Evolutionary conservation across 2,797 vertebrate species (phyloP).

Genomic region (Onychomys arenicola): DNA sequence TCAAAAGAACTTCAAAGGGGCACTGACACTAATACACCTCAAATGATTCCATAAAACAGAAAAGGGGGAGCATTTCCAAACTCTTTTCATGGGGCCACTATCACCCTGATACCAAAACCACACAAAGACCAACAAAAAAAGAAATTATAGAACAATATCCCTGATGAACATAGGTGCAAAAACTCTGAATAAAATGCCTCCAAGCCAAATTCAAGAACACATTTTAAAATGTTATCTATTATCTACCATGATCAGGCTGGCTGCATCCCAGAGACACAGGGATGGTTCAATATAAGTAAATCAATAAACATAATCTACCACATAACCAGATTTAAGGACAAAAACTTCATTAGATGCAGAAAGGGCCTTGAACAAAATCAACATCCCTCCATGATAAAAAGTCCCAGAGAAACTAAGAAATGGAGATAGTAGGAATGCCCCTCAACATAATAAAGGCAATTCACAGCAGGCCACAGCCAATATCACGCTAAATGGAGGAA

Average conservation of each 20-base stretch:
- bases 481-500: not conserved
- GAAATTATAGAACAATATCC: not conserved
- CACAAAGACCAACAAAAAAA: not conserved
- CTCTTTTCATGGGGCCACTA: not conserved
- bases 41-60: too few relatives aligned
- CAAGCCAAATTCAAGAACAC: not conserved
- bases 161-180: not conserved
- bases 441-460: not conserved
- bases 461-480: not conserved
- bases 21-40: not conserved
- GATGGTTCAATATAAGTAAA: not conserved
- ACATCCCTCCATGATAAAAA: not conserved
- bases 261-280: not conserved
- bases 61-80: not conserved
- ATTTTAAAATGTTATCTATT: not conserved
- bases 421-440: too few relatives aligned
- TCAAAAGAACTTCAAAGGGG: not conserved
- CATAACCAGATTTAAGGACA: not conserved
- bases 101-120: not conserved
- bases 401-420: not conserved
- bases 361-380: not conserved
- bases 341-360: not conserved
- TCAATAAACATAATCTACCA: not conserved
- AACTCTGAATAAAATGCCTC: not conserved
- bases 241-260: not conserved